Percentiles rank a stretch among this genome's conserved stretches.
phyloP scores from a whole-genome alignment of 2,113 vertebrate genomes.

The Menura novaehollandiae region DNA sequence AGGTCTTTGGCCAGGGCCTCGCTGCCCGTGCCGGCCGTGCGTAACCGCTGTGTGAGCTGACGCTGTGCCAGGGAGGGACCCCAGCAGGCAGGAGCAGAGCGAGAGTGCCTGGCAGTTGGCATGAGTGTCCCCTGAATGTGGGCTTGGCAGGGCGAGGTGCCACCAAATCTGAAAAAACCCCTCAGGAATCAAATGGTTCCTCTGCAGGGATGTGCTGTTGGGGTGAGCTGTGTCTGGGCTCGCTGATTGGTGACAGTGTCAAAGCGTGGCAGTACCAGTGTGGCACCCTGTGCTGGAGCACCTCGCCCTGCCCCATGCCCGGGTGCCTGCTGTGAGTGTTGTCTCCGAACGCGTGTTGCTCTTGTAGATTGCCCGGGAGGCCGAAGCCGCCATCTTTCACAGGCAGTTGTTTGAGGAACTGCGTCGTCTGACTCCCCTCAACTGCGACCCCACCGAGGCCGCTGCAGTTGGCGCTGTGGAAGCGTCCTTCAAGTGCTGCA shows the following conservation, averaged over 20 bases:
- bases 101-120: conserved; percentile 62
- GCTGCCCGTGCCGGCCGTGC: not conserved
- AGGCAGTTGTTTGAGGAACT: conserved; percentile 97
- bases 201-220: not conserved
- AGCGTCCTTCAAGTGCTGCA: conserved; percentile 97
- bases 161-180: not conserved
- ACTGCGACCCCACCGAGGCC: conserved; percentile 93
- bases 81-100: conserved; percentile 58
- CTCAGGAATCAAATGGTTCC: not conserved
- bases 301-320: not conserved
- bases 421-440: conserved; percentile 89
- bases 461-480: conserved; percentile 93
- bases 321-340: conserved; percentile 56
- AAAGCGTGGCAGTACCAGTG: not conserved
- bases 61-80: not conserved
- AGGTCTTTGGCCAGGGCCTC: not conserved
- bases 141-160: conserved; percentile 3
- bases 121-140: conserved; percentile 8
- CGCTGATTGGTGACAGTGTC: accelerated
- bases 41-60: not conserved
- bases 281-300: not conserved
- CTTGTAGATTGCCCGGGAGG: conserved; percentile 95
- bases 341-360: conserved; percentile 67
- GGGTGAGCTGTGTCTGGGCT: not conserved
- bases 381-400: conserved; percentile 97